Evolutionary conservation across 53 echinoderm and acorn worm genomes (phyloP), one percentile per base, ranked within the genome.

Genomic region (Antedon mediterranea): DNA sequence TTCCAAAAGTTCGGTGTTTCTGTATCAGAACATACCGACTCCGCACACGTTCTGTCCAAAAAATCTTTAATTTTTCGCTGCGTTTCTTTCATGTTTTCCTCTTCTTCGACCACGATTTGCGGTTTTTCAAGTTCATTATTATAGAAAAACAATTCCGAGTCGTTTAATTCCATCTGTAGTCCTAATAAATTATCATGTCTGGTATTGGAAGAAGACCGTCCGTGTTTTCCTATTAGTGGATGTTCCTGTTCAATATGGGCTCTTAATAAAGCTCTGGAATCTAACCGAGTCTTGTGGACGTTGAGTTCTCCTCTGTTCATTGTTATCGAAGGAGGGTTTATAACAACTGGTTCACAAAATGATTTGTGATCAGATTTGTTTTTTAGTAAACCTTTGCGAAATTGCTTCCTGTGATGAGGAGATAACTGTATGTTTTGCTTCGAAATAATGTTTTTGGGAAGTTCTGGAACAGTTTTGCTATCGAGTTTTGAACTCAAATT

Each of bases 11-110:
- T 88, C 82, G 57, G 78, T 33, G 73, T 72, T 72, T 71, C 29
- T 71, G 81, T 78, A 31, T 75, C 77, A 41, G 76, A 71, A 73
- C 72, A 71, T 0, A 81, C 87, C 30, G 90, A 80, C 29, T 81
- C 90, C 0, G 87, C 86, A 72, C 90, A 85, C 7, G 94, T 82
- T 57, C 88, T 84, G 20, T 90, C 84, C 28, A 94, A 74, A 78
- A 94, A 94, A 32, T 90, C 89, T 72, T 87, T 86, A 13, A 94
- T 91, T 71, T 86, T 79, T 41, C 43, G 82, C 43, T 94, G 90
- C 20, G 94, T 94, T 80, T 75, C 87, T 71, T 86, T 87, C 72
- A 92, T 76, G 34, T 84, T 74, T 34, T 79, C 77, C 34, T 80
- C 79, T 34, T 78, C 78, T 43, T 57, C 71, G 41, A 31, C 42